Conservation (phyloP, 2,888 invertebrate species). For the Drosophila helvetica region DNA sequence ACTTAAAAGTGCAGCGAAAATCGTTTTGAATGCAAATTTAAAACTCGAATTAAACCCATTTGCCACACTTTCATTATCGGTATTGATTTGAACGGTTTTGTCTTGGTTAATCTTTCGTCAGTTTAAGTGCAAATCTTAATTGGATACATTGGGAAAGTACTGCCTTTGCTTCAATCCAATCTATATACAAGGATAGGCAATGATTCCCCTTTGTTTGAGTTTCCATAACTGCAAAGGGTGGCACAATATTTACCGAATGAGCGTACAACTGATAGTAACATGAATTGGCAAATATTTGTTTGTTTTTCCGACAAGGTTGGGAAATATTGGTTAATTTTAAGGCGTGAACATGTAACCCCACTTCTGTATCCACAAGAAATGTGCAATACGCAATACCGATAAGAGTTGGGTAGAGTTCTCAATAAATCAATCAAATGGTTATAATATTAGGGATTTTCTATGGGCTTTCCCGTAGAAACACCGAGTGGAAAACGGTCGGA, state of each 20-base stretch:
- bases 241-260: background rate
- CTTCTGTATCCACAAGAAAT: no score
- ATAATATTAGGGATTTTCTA: no score
- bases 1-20: slow-evolving; percentile 5
- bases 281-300: background rate
- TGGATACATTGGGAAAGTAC: background rate
- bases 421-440: no score
- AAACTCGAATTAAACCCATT: background rate
- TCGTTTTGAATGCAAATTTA: slow-evolving; percentile 8
- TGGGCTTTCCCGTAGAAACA: no score
- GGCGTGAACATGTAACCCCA: no score
- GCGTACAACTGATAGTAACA: background rate
- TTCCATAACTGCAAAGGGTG: background rate
- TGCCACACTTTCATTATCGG: slow-evolving; percentile 12
- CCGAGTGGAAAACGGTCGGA: no score
- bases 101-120: background rate
- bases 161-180: slow-evolving; percentile 5
- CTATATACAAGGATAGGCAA: background rate
- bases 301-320: background rate
- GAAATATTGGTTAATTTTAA: background rate
- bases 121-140: slow-evolving; percentile 12
- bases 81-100: background rate
- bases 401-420: no score
- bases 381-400: no score
- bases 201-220: background rate